Evolutionary conservation across 2,797 vertebrate genomes (phyloP), one percentile per base, ranked within the genome.

Genomic region (Microctenopoma stevenorrisi): DNA sequence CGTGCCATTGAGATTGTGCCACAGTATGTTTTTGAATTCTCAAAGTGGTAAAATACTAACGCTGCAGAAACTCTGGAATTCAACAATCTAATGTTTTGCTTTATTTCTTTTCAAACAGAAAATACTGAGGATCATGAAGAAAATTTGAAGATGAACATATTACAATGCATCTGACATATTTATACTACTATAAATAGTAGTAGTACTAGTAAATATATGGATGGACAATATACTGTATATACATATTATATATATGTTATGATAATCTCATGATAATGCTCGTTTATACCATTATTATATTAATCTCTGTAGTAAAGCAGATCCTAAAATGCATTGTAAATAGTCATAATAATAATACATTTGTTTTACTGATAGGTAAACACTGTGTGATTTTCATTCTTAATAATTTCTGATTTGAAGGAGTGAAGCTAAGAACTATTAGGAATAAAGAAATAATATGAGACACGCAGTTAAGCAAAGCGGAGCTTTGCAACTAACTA

Each of bases 201-300:
- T 22, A 5, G 3, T 2, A 80, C 82, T 81, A 72, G 71, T 4
- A 85, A 9, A 43, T 66, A 47, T 70, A 46, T 58, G 38, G 13
- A 12, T 42, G 37, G 12, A 13, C 15, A 42, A 42, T 42, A 42
- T 14, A 42, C 1, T 42, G 40, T 42, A 42, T 42, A 42, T 42
- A 42, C 14, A 14, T 13, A 13, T 14, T 42, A 14, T 13, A 4
- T 38, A 40, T 40, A 4, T 13, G 12, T 42, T 42, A 13, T 42
- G 12, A 6, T 33, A 33, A 5, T 42, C 14, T 4, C 13, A 7
- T 33, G 30, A 5, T 13, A 22, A 22, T 42, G 1, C 38, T 42
- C 14, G 4, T 4, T 42, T 14, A 14, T 4, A 7, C 13, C 53
- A 2, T 28, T 46, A 40, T 3, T n/a, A 2, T 28, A 28, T 12